Conservation (phyloP, 2,888 invertebrate species). For the Drosophila stalkeri region DNA sequence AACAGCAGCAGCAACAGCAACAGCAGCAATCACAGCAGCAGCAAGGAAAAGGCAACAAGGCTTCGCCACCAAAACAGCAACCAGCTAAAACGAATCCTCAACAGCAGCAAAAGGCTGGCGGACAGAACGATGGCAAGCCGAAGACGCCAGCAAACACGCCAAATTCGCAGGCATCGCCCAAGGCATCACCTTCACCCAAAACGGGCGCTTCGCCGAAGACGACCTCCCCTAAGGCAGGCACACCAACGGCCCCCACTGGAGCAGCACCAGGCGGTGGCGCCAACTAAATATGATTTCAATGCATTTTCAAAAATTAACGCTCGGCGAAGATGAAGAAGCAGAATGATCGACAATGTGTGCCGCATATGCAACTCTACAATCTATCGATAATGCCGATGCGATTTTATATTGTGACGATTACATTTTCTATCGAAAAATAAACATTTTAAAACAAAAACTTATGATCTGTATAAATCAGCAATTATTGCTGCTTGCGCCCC, state of each 20-base stretch:
- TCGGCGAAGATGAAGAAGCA: constrained; percentile 24
- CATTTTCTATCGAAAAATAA: constrained; percentile 53
- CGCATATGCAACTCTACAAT: constrained; percentile 9
- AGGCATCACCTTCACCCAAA: constrained; percentile 86
- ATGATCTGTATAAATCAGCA: constrained; percentile 4
- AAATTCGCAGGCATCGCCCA: constrained; percentile 66
- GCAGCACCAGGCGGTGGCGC: constrained; percentile 21
- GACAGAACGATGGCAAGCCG: constrained; percentile 41
- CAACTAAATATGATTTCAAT: constrained; percentile 51
- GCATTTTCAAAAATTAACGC: constrained; percentile 53
- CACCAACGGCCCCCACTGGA: constrained; percentile 43
- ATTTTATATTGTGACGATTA: constrained; percentile 51
- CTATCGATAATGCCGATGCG: constrained; percentile 38
- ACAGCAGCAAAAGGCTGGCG: constrained; percentile 25
- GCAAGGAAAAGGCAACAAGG: constrained; percentile 56
- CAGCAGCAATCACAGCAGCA: constrained; percentile 50
- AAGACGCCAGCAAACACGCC: constrained; percentile 71
- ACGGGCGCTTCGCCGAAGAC: constrained; percentile 55
- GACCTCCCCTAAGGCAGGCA: constrained; percentile 60
- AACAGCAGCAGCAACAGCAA: constrained; percentile 1
- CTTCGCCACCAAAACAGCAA: constrained; percentile 57
- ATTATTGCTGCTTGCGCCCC: constrained; percentile 52
- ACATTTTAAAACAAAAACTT: constrained; percentile 31
- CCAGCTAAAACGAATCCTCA: constrained; percentile 22
- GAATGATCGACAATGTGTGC: constrained; percentile 17